Evolutionary conservation across 1,140 invertebrate genomes (phyloP), one percentile per base, ranked within the genome.

Genomic region (Penaeus indicus): DNA sequence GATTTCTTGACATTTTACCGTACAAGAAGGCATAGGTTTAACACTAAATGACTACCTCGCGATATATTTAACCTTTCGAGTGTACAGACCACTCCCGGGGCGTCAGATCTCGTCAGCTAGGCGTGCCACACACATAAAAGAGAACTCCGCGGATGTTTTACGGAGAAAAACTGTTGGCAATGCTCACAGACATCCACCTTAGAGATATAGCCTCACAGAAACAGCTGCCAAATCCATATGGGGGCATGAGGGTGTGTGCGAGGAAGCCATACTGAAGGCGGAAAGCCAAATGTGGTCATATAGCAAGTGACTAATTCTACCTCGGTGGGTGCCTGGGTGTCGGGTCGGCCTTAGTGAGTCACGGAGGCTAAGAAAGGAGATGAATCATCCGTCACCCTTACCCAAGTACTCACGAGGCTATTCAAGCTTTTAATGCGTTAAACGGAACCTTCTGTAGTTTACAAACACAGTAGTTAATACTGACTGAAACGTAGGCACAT

Each of bases 221-320:
- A 84, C 87, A 88, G 42, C 82, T 78, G 81, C 72, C 84, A 79
- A 38, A 84, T 63, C 86, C 87, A 84, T 88, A 88, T 64, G 80
- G 78, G 81, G 87, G 63, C 80, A 84, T 78, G 67, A 64, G 80
- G 81, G 60, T 42, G 81, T 67, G 32, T 54, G 38, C 32, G 38
- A 62, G 19, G 7, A 47, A 78, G 32, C 54, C 32, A 42, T 64
- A 82, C 54, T 63, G 22, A 54, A 54, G 80, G 67, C 27, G 61
- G 54, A 83, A 79, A 77, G 75, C 87, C 87, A 88, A 84, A 88
- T 84, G 87, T 63, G 87, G 87, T 84, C 84, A 88, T 88, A 88
- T 84, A 78, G 42, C 81, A 78, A 64, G 87, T 84, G 82, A 88
- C 87, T 88, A 88, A 88, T 84, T 88, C 75, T 88, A 75, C 81